phyloP scores from a whole-genome alignment of 2,797 vertebrate species.

The Phalanger gymnotis region DNA sequence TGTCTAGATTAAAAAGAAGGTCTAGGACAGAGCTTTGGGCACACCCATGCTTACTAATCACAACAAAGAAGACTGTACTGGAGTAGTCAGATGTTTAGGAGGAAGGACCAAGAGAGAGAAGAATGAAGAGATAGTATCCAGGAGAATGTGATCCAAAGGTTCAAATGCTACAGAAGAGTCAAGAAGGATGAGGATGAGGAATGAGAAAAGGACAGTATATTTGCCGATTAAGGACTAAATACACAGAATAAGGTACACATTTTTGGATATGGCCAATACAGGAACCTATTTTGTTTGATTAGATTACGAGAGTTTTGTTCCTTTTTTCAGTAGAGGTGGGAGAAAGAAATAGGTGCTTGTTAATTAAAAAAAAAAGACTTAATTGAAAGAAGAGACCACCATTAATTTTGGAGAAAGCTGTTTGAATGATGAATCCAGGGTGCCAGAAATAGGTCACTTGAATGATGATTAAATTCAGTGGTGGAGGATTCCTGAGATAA shows the following conservation, averaged over 20 bases:
- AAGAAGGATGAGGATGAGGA: not conserved
- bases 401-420: too few species aligned
- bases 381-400: not conserved
- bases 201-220: not conserved
- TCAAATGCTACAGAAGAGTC: not conserved
- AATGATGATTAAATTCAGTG: not conserved
- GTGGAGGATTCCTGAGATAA: not conserved
- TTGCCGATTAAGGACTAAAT: not conserved
- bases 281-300: not conserved
- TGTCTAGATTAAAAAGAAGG: not conserved
- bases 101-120: not conserved
- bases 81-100: not conserved
- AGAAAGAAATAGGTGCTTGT: not conserved
- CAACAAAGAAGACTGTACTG: not conserved
- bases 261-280: not conserved
- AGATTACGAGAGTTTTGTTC: not conserved
- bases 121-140: not conserved
- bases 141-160: accelerated
- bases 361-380: not conserved
- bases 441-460: not conserved
- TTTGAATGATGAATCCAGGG: not conserved
- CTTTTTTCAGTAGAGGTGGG: not conserved
- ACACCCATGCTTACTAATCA: not conserved
- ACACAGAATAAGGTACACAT: not conserved
- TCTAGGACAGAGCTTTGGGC: not conserved